Evolutionary conservation across 2,113 vertebrate species (phyloP).

Genomic region (Ceratotherium simum): DNA sequence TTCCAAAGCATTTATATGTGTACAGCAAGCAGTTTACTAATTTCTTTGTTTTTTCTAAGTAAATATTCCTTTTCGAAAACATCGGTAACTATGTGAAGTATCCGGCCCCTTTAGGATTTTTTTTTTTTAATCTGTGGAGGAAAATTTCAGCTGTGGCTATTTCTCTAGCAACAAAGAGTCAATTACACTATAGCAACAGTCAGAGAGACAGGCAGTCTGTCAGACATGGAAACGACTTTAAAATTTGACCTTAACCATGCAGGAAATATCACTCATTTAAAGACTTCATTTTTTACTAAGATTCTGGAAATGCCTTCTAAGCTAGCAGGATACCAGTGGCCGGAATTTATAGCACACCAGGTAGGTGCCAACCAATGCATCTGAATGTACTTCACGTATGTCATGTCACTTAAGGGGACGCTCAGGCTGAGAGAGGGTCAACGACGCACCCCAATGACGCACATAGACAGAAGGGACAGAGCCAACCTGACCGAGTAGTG

Average conservation of each 20-base stretch:
- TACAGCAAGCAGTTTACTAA: not conserved
- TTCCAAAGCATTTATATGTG: not conserved
- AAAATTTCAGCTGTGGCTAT: not conserved
- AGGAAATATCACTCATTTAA: not conserved
- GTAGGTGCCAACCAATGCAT: not conserved
- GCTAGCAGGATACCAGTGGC: not conserved
- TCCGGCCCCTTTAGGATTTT: not conserved
- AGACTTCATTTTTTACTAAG: not conserved
- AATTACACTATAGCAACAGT: not conserved
- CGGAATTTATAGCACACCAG: not conserved
- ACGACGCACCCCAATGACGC: fast-evolving
- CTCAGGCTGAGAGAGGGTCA: not conserved
- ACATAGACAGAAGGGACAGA: fast-evolving
- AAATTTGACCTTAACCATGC: not conserved
- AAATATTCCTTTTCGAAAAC: not conserved
- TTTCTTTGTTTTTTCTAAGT: not conserved
- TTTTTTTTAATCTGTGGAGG: not conserved
- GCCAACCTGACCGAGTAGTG: fast-evolving
- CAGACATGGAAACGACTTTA: not conserved
- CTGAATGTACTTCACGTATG: not conserved
- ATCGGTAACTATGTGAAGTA: not conserved
- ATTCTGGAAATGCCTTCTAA: not conserved
- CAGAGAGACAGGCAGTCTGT: not conserved
- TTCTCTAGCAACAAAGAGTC: not conserved
- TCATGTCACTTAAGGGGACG: fast-evolving